Conservation (phyloP, 1,140 invertebrate species). For the Caenorhabditis remanei region DNA sequence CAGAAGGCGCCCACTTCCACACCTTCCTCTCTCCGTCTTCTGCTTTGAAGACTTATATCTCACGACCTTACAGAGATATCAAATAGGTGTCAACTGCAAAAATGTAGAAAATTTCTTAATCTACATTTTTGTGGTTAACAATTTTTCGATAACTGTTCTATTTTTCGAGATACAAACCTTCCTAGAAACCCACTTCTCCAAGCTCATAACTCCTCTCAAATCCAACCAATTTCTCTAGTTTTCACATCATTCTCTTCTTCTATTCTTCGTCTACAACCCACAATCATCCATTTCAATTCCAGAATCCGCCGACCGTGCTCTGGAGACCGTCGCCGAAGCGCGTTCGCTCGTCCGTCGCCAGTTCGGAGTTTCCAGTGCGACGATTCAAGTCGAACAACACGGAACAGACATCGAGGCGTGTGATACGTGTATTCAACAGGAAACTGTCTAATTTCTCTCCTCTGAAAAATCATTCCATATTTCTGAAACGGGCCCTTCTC, state of each 20-base stretch:
- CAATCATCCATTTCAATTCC: not conserved
- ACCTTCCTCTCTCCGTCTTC: too few relatives aligned
- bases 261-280: not conserved
- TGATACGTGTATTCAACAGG: slow-evolving; percentile 32
- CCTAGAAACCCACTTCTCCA: not conserved
- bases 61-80: too few relatives aligned
- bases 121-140: too few relatives aligned
- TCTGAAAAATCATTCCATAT: slow-evolving; percentile 1
- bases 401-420: not conserved
- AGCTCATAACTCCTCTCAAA: not conserved
- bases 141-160: not conserved
- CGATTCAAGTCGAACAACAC: slow-evolving; percentile 25
- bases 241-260: not conserved
- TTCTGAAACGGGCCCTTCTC: not conserved
- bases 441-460: not conserved
- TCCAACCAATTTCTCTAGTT: not conserved
- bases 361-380: slow-evolving; percentile 1
- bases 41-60: too few relatives aligned
- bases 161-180: not conserved
- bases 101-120: too few relatives aligned
- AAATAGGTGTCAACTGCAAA: too few relatives aligned
- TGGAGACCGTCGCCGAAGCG: slow-evolving; percentile 31
- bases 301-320: slow-evolving; percentile 36
- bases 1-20: too few relatives aligned
- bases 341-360: not conserved